A percentile compares a stretch with the other conserved stretches of the same genome.
These are phyloP conservation scores for Sphaerophoria rueppellii DNA, from an alignment of 2,888 invertebrate species.

Conservation along the genomic window DNA sequence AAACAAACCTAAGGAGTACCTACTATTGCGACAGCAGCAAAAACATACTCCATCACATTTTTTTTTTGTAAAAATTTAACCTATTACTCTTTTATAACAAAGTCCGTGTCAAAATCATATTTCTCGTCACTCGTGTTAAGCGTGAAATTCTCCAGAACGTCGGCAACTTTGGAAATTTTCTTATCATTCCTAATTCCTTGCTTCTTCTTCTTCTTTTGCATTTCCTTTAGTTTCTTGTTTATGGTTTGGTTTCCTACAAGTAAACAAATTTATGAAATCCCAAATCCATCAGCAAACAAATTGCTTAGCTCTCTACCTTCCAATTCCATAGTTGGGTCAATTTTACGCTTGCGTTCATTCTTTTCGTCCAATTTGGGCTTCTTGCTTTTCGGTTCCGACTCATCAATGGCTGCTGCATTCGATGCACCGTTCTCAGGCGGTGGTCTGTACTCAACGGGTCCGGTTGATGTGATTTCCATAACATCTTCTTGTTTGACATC, in stretches of 20 bases:
- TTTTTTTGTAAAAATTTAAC: slow-evolving; percentile 1
- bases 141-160: slow-evolving; percentile 85
- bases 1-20: slow-evolving; percentile 30
- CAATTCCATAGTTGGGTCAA: slow-evolving; percentile 86
- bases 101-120: slow-evolving; percentile 80
- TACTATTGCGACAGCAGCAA: neutral
- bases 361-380: slow-evolving; percentile 78
- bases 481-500: slow-evolving; percentile 80
- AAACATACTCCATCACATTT: slow-evolving; percentile 20
- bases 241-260: slow-evolving; percentile 82
- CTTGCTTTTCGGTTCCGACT: slow-evolving; percentile 76
- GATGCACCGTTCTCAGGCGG: slow-evolving; percentile 82
- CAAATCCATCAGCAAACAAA: neutral
- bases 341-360: slow-evolving; percentile 81
- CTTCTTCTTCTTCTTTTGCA: slow-evolving; percentile 84
- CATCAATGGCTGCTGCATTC: slow-evolving; percentile 74
- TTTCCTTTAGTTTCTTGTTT: slow-evolving; percentile 84
- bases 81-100: slow-evolving; percentile 77
- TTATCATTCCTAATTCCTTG: slow-evolving; percentile 84
- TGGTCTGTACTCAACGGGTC: slow-evolving; percentile 83
- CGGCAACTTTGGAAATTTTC: slow-evolving; percentile 85
- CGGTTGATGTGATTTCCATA: slow-evolving; percentile 85
- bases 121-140: slow-evolving; percentile 76
- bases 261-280: neutral
- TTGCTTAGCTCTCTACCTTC: slow-evolving; percentile 84